Percentiles rank a stretch among this genome's conserved stretches.
Conservation (phyloP, 2,888 invertebrate species). For the Drosophila mulleri region DNA sequence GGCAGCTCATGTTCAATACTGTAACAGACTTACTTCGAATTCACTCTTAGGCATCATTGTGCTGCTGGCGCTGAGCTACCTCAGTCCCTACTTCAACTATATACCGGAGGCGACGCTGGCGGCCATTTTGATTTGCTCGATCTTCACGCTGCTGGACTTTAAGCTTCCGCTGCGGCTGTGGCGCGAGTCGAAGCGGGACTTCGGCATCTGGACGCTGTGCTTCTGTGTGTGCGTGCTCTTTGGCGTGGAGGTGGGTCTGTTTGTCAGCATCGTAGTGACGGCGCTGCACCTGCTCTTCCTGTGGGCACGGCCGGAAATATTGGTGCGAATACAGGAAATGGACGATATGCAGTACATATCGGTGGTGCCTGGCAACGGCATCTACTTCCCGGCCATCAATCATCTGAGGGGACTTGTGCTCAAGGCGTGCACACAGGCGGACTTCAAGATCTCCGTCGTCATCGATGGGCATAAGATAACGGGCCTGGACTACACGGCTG, state of each 20-base stretch:
- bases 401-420: conserved; percentile 87
- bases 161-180: conserved; percentile 86
- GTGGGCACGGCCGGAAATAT: conserved; percentile 88
- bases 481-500: conserved; percentile 90
- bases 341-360: conserved; percentile 87
- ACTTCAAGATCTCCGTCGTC: conserved; percentile 86
- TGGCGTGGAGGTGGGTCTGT: conserved; percentile 92
- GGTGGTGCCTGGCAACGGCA: conserved; percentile 88
- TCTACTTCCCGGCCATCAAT: conserved; percentile 91
- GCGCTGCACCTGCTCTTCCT: conserved; percentile 88
- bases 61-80: conserved; percentile 91
- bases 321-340: conserved; percentile 82
- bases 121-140: conserved; percentile 94
- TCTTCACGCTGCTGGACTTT: conserved; percentile 87
- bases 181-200: conserved; percentile 88
- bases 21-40: no score
- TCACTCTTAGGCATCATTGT: conserved; percentile 89
- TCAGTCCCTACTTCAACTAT: conserved; percentile 95
- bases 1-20: not conserved
- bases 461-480: conserved; percentile 89
- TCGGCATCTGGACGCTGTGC: conserved; percentile 89
- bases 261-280: conserved; percentile 89
- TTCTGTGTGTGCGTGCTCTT: conserved; percentile 89
- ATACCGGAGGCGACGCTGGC: conserved; percentile 94
- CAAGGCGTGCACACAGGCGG: conserved; percentile 86